A percentile compares a stretch with the other conserved stretches of the same genome.
Conservation (phyloP, 2,888 invertebrate species). For the Agonopterix heracliana region DNA sequence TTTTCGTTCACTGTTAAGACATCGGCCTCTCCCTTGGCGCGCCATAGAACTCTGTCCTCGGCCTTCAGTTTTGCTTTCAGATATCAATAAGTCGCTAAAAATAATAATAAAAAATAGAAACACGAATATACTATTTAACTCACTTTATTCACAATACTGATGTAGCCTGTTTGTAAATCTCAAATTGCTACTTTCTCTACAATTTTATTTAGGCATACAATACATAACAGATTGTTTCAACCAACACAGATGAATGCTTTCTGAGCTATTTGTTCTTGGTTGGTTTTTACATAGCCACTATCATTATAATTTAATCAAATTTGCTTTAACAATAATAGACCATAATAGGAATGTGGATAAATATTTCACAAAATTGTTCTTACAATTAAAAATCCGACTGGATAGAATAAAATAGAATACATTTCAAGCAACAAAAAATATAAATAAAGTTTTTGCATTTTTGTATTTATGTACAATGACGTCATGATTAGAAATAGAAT, state of each 20-base stretch:
- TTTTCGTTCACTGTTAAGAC: too few species aligned
- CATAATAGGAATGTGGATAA: conserved; percentile 31
- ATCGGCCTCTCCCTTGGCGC: too few species aligned
- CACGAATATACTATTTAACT: conserved; percentile 20
- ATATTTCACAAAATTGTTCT: conserved; percentile 14
- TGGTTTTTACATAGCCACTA: conserved; percentile 1
- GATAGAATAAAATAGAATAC: background rate
- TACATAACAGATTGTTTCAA: background rate
- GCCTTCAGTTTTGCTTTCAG: too few species aligned
- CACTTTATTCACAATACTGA: conserved; percentile 61
- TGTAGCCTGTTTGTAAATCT: conserved; percentile 28
- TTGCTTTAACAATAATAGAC: conserved; percentile 18
- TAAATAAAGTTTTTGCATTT: too few species aligned
- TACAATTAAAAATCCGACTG: conserved; percentile 4
- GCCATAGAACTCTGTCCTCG: too few species aligned
- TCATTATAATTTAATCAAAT: conserved; percentile 11
- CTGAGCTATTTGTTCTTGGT: too few species aligned
- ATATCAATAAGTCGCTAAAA: too few species aligned
- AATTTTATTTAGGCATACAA: conserved; percentile 4
- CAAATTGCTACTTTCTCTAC: conserved; percentile 29
- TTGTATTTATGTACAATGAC: background rate
- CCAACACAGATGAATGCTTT: too few species aligned
- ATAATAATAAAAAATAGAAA: too few species aligned
- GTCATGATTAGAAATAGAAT: background rate
- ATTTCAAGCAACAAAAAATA: too few species aligned